Base-by-base conservation (phyloP, 2,888 invertebrate species). In the Lacanobia oleracea region DNA sequence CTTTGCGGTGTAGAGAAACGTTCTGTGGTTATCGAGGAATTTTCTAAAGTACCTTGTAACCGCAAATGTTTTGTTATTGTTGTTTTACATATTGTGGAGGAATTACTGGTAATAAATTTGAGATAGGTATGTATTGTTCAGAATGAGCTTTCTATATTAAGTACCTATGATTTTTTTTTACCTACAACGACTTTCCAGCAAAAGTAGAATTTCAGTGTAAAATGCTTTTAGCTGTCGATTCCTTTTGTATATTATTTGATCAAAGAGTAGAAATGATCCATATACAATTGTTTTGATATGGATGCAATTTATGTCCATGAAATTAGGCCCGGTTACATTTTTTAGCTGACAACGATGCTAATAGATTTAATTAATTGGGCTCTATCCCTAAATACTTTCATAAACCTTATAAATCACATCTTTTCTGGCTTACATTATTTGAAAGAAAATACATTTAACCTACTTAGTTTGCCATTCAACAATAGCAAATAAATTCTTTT, bases 1-100 rank as follows among this genome's bases (percentile, higher is more conserved):
- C 71, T 48, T 72, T 79, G 85, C 63, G 82, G 69, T 72, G 62
- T 67, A 63, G 74, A 67, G 79, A 76, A 82, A 79, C 69, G 53
- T 56, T 65, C 23, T 74, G 70, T 56, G 80, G 83, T 71, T 71
- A 69, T 67, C 45, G 56, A 65, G 45, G 57, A 27, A 74, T 84
- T 74, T 75, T 69, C 66, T 83, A 62, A 71, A 69, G 65, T 67
- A 53, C 53, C 21, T 67, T 62, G 51, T 62, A 56, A 76, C 81
- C 83, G 54, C 80, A 79, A 72, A 57, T 63, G 10, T 48, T 53
- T 53, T 45, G n/a, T 61, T 66, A 48, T n/a, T 63, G 66, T 72
- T 82, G 60, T 69, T 82, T 68, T 37, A 33, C 27, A 18, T 21
- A 10, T 64, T 66, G 48, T 60, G 10, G 56, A 60, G 48, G 43